A percentile compares a stretch with the other conserved stretches of the same genome.
phyloP scores from a whole-genome alignment of 2,888 invertebrate species.

The Eudasyphora cyanicolor region DNA sequence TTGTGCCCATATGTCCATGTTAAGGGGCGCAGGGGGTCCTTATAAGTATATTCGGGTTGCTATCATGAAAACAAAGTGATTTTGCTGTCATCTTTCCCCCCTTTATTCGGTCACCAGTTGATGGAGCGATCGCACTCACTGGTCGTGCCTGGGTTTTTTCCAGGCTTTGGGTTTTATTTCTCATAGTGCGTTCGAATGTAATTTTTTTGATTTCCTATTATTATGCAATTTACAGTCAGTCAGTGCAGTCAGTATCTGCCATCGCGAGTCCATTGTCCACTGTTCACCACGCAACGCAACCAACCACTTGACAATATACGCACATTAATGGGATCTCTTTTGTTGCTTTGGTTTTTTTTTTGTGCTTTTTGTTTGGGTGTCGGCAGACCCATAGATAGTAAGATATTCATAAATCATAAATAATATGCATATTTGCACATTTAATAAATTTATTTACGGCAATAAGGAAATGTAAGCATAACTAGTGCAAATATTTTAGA shows the following conservation, averaged over 20 bases:
- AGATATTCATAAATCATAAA: background rate
- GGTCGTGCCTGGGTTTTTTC: background rate
- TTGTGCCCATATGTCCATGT: slow-evolving; percentile 14
- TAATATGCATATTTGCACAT: background rate
- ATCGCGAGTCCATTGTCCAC: background rate
- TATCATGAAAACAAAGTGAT: slow-evolving; percentile 15
- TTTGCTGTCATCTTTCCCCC: background rate
- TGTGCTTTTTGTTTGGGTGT: background rate
- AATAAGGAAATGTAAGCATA: background rate
- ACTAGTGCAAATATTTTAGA: background rate
- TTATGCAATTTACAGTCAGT: slow-evolving; percentile 60
- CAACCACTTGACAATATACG: slow-evolving; percentile 22
- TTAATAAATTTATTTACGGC: background rate
- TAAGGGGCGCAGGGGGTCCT: too few species aligned
- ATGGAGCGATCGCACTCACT: too few species aligned
- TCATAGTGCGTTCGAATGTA: slow-evolving; percentile 29
- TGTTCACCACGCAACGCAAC: background rate
- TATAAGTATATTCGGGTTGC: slow-evolving; percentile 22
- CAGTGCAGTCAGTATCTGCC: slow-evolving; percentile 26
- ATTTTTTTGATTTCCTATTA: slow-evolving; percentile 59
- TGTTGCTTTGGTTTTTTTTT: background rate
- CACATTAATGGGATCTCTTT: slow-evolving; percentile 31
- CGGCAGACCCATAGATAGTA: background rate
- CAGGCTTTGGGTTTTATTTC: background rate
- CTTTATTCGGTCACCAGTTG: background rate